Evolutionary conservation across 2,113 vertebrate genomes (phyloP), one percentile per base, ranked within the genome.

Genomic region (Phainopepla nitens): DNA sequence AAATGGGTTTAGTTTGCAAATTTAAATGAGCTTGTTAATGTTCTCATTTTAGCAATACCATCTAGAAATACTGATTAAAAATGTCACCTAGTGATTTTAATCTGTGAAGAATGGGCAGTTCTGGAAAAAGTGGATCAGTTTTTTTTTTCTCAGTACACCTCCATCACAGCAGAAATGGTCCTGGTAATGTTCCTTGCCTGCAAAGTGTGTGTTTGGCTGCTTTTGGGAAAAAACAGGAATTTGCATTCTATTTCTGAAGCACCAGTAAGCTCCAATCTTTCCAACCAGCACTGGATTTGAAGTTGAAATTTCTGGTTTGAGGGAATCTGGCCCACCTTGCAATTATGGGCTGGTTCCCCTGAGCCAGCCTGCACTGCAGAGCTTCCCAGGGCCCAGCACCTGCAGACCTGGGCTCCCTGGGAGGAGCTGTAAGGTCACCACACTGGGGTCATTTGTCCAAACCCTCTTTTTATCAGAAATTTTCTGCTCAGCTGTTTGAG

Each of bases 1-100:
- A 65, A 71, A 87, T 75, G 71, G 54, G 57, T 95, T 91, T 92
- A 64, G 53, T 78, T 86, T 87, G 71, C 92, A 89, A 83, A 78
- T 62, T 77, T 77, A 83, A 94, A 92, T 75, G 65, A 86, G 93
- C 81, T 91, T 70, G 51, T 47, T 81, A 68, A 94, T 64, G 57
- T 81, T 66, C 69, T 82, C 44, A 24, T 91, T 92, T 93, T 73
- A 84, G 87, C 77, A 92, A 49, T 73, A 53, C 51, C 7, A 2
- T 75, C 13, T 71, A 68, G 89, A 94, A 92, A 82, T 68, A 39
- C 73, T 71, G 68, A 90, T 86, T 86, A 58, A 82, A 93, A 71
- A 76, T 50, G 56, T 94, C 73, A 71, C 61, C 61, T 62, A 28
- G 50, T 71, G 81, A 45, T 93, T 90, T 90, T 82, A 75, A 51